These are phyloP conservation scores for Brachyrhaphis roseni DNA, from an alignment of 2,797 vertebrate species.

Conservation along the genomic window DNA sequence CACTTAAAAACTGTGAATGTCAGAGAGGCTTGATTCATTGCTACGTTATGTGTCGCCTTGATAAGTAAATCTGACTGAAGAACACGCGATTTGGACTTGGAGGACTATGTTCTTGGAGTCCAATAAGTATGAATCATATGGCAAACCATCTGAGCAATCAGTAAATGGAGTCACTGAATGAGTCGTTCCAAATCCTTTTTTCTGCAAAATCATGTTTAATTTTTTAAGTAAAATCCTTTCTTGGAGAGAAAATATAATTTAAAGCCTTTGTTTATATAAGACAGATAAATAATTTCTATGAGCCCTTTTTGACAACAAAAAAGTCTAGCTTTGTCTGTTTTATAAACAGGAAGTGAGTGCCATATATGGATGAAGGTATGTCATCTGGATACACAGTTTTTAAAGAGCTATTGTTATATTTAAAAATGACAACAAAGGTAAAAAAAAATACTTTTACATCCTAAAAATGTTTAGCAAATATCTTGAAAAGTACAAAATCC, in stretches of 20 bases:
- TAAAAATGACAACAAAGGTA: neutral
- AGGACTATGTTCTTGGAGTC: neutral
- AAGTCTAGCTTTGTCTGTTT: neutral
- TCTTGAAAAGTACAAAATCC: neutral
- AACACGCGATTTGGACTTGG: constrained; percentile 1
- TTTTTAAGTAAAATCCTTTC: neutral
- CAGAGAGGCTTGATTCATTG: constrained; percentile 13
- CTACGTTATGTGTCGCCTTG: constrained; percentile 24
- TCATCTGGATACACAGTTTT: neutral
- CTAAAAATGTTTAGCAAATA: neutral
- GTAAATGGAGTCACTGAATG: neutral
- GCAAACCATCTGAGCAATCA: neutral
- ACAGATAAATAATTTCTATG: neutral
- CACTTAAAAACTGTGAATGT: neutral
- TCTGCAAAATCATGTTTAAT: neutral
- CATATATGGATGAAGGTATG: neutral
- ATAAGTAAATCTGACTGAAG: constrained; percentile 20
- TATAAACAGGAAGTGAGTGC: neutral
- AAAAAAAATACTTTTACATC: neutral
- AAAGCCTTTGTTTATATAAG: neutral
- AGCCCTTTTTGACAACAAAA: neutral
- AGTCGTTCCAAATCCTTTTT: neutral
- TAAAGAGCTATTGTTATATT: neutral
- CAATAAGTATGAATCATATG: neutral
- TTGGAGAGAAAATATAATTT: neutral